Evolutionary conservation across 1,140 invertebrate genomes (phyloP), one percentile per base, ranked within the genome.

Genomic region (Ladona fulva): DNA sequence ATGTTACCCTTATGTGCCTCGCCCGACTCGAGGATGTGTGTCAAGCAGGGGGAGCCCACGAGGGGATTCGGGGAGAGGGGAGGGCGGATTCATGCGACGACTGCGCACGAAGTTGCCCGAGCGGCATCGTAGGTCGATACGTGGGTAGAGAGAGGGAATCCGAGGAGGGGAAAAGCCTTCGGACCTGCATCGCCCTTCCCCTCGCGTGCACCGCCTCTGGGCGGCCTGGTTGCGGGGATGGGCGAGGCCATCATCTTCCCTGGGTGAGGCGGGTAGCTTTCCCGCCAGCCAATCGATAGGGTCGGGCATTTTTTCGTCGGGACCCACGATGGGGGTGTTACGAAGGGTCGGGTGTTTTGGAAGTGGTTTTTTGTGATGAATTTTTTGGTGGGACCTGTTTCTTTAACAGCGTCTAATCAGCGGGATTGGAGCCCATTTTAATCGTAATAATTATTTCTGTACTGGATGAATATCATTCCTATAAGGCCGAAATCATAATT

Each of bases 1-100:
- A 76, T 76, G 75, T 76, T 76, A 76, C 75, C 75, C 75, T 22
- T 22, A 76, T 76, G 75, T 76, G 75, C 75, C 75, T 42, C 75
- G 74, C 74, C 74, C 74, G 75, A 11, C 75, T 76, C 25, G 24
- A n/a, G 75, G 75, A 76, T 76, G 75, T 76, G 75, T 76, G 75
- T 76, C 75, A 76, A n/a, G 75, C 24, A 42, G 74, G 74, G 25
- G 24, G 74, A 37, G 24, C n/a, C 74, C 11, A 74, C 11, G 74
- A n/a, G n/a, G n/a, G n/a, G n/a, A n/a, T n/a, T n/a, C 22, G n/a
- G 52, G 52, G n/a, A 22, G 52, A 12, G 52, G 52, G 44, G 19
- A 19, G 44, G 44, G 44, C 44, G 52, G 52, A 12, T 16, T n/a
- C n/a, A n/a, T n/a, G 3, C 16, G 16, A 66, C 52, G 52, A 3